Evolutionary conservation across 2,888 invertebrate species (phyloP).

Genomic region (Ichneumoninae sp.): DNA sequence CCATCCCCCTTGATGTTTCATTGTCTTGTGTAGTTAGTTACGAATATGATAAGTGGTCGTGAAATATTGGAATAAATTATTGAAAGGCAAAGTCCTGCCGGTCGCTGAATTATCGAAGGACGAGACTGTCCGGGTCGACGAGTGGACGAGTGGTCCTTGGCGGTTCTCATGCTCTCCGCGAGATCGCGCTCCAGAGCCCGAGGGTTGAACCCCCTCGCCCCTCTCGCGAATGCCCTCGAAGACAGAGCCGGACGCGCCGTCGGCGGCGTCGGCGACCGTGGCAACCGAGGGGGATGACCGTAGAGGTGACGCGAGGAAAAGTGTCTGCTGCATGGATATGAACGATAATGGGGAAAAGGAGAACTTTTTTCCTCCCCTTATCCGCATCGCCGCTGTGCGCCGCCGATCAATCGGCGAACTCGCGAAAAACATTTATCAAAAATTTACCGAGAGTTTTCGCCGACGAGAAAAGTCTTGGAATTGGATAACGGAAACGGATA

Average conservation of each 20-base stretch:
- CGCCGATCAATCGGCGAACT: conserved; percentile 50
- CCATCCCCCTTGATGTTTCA: not conserved
- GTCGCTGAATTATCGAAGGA: conserved; percentile 66
- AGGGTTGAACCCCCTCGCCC: conserved; percentile 62
- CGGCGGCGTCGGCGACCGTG: conserved; percentile 52
- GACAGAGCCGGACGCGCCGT: conserved; percentile 46
- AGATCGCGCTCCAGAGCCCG: conserved; percentile 66
- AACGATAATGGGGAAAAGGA: not conserved
- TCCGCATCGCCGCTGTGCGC: not conserved
- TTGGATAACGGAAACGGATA: too few relatives aligned
- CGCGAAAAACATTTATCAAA: conserved; percentile 52
- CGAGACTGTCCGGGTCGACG: conserved; percentile 66
- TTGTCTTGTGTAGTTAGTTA: not conserved
- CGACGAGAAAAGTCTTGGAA: conserved; percentile 7
- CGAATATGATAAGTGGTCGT: not conserved
- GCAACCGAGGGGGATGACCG: conserved; percentile 45
- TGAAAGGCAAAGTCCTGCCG: conserved; percentile 31
- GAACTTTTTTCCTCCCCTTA: conserved; percentile 6
- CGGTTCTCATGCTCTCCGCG: conserved; percentile 65
- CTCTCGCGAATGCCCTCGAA: conserved; percentile 54
- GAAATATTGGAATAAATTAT: not conserved
- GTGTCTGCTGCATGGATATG: not conserved
- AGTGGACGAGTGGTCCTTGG: conserved; percentile 64
- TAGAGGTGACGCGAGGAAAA: conserved; percentile 39
- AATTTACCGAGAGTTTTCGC: conserved; percentile 23